These are phyloP conservation scores for Pelodytes ibericus DNA, from an alignment of 2,797 vertebrate genomes.

Conservation along the genomic window DNA sequence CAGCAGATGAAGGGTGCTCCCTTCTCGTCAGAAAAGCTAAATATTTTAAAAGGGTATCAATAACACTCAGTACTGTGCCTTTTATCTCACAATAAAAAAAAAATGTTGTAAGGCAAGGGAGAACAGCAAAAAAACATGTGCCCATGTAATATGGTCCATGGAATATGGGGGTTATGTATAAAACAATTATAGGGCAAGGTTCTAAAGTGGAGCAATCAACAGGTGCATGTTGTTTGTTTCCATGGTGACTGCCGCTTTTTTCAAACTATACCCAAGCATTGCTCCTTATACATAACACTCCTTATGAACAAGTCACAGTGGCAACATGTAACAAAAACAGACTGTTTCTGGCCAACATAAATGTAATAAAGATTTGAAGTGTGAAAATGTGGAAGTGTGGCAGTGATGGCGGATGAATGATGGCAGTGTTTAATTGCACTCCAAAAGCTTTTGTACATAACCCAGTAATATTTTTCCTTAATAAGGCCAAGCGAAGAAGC, in stretches of 20 bases:
- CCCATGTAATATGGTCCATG: no score
- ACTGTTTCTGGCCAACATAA: neutral
- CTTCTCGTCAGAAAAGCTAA: neutral
- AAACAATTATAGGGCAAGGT: no score
- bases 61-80: neutral
- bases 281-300: no score
- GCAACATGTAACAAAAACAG: neutral
- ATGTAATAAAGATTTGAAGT: neutral
- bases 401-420: neutral
- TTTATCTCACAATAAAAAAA: neutral
- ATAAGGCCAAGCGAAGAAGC: slow-evolving; percentile 2
- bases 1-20: slow-evolving; percentile 5
- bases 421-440: slow-evolving; percentile 20
- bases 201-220: no score
- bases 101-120: neutral
- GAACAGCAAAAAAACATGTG: neutral
- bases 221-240: no score
- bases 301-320: neutral
- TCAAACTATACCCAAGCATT: neutral
- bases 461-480: neutral
- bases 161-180: no score
- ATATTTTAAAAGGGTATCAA: neutral
- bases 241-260: no score
- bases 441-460: neutral
- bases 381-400: neutral